Evolutionary conservation across 1,140 invertebrate species (phyloP), one percentile per base, ranked within the genome.

Genomic region (Chrysopa pallens): DNA sequence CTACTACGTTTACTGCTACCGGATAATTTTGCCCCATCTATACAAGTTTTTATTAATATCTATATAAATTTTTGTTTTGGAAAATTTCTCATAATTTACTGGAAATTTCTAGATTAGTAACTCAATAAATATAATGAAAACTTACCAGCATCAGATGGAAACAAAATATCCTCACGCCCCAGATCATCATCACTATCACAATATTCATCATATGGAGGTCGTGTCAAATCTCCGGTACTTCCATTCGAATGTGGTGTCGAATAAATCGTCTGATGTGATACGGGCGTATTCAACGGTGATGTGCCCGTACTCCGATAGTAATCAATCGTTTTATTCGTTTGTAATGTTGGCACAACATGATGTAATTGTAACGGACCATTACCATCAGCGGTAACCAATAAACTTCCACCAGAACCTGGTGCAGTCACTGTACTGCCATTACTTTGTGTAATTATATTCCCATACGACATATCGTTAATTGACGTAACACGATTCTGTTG

Each of bases 171-270:
- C 59, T 90, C 87, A 51, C 78, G 70, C 47, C 81, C 73, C 44
- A 91, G 69, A 59, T 92, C 88, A 61, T 92, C 88, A 59, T 89
- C 85, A 56, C 84, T 87, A 60, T 89, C 86, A 51, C 70, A 68
- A 54, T 83, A 83, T 57, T 91, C 86, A 55, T 89, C 86, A 59
- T 78, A 84, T 46, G 71, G 66, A 35, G 74, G 61, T 36, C 66
- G 64, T 36, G 73, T 49, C 6, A 66, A 50, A 45, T 68, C 64
- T 40, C 64, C 64, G 39, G 57, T 60, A 27, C 62, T 63, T 6
- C 70, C 75, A 57, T 76, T 82, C 47, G 66, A 70, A 43, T 66
- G 54, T 31, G 67, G 63, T 7, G 66, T 63, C 42, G 64, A 67
- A 5, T 23, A 23, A 8, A 52, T 51, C 12, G 61, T 59, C 40